phyloP scores from a whole-genome alignment of 2,113 vertebrate genomes.

The Lasiurus cinereus region DNA sequence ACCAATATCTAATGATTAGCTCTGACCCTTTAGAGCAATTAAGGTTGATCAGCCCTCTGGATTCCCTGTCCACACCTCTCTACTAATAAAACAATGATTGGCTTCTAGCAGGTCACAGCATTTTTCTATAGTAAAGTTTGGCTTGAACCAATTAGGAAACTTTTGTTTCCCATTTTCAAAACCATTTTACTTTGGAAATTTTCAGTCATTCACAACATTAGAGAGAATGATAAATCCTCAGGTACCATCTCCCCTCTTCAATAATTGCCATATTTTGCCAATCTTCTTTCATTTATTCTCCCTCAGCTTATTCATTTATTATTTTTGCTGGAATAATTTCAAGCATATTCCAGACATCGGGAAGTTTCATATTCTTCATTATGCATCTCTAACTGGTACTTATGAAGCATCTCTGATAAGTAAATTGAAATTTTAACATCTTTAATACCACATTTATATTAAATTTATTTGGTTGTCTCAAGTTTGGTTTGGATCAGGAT shows the following conservation, averaged over 20 bases:
- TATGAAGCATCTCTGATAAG: neutral
- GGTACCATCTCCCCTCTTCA: neutral
- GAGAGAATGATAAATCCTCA: neutral
- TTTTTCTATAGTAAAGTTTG: neutral
- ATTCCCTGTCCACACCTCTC: no score
- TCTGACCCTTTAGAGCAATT: no score
- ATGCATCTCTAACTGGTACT: neutral
- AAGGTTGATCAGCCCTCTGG: no score
- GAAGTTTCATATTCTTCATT: neutral
- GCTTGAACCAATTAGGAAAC: neutral
- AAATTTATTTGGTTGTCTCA: neutral
- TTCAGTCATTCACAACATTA: neutral
- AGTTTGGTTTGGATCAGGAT: neutral
- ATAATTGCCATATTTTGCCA: neutral
- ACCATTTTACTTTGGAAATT: conserved; percentile 13
- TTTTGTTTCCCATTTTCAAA: neutral
- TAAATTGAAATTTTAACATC: neutral
- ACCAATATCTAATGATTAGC: no score
- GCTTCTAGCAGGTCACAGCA: neutral
- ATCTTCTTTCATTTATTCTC: neutral
- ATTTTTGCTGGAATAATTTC: conserved; percentile 1
- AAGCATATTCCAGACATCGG: neutral
- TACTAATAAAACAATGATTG: no score
- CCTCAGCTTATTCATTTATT: neutral
- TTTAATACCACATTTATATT: neutral